phyloP scores from a whole-genome alignment of 2,797 vertebrate genomes.

The Sebastes kiyomatsui region DNA sequence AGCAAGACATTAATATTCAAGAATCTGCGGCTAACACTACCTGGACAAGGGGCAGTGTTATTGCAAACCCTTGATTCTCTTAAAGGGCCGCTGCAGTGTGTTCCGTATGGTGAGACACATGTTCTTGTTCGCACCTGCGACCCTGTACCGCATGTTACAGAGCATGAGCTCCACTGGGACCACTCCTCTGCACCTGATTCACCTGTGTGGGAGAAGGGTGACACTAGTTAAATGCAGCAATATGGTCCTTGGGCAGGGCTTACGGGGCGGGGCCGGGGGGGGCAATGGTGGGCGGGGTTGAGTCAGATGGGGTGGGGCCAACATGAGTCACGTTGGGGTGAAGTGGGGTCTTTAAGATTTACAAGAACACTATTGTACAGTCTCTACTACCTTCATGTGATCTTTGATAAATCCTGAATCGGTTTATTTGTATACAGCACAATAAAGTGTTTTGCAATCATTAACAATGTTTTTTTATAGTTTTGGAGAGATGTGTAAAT shows the following conservation, averaged over 20 bases:
- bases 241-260: constrained; percentile 75
- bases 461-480: constrained; percentile 6
- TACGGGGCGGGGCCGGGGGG: constrained; percentile 30
- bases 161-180: constrained; percentile 99
- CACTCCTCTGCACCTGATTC: constrained; percentile 99
- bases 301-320: constrained; percentile 51
- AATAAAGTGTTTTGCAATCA: constrained; percentile 34
- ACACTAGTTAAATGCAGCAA: constrained; percentile 90
- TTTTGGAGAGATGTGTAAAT: constrained; percentile 11
- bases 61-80: constrained; percentile 99
- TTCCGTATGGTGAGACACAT: constrained; percentile 99
- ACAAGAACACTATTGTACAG: constrained; percentile 46
- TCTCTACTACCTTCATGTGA: constrained; percentile 68
- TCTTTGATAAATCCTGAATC: constrained; percentile 69
- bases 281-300: constrained; percentile 56
- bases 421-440: constrained; percentile 12
- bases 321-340: constrained; percentile 46
- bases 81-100: constrained; percentile 99
- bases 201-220: constrained; percentile 98
- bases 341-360: constrained; percentile 45
- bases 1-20: constrained; percentile 78
- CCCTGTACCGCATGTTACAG: constrained; percentile 99
- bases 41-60: constrained; percentile 99
- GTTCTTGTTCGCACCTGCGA: constrained; percentile 99
- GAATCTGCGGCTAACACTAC: constrained; percentile 99